Evolutionary conservation across 2,113 vertebrate species (phyloP).

Genomic region (Aphelocoma coerulescens): DNA sequence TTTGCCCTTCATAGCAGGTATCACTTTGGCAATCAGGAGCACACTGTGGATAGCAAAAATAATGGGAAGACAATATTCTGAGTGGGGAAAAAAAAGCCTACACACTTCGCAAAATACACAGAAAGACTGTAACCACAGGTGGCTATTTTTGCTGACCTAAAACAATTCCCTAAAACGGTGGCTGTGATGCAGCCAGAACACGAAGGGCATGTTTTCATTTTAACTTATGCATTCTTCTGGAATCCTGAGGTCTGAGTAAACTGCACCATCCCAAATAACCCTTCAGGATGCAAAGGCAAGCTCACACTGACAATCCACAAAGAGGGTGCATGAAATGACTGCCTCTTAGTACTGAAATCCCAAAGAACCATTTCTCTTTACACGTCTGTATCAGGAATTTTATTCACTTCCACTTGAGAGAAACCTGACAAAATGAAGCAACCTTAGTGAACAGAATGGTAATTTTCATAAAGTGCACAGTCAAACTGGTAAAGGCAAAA

Average conservation of each 20-base stretch:
- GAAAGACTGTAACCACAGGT: slow-evolving; percentile 39
- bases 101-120: neutral
- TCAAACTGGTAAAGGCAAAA: slow-evolving; percentile 69
- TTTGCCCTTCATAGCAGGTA: slow-evolving; percentile 42
- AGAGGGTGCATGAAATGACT: slow-evolving; percentile 4
- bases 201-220: slow-evolving; percentile 32
- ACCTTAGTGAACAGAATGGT: slow-evolving; percentile 24
- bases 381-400: slow-evolving; percentile 17
- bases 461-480: slow-evolving; percentile 66
- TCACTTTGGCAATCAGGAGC: slow-evolving; percentile 51
- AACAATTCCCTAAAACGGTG: slow-evolving; percentile 43
- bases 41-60: slow-evolving; percentile 27
- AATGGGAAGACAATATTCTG: slow-evolving; percentile 24
- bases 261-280: neutral
- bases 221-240: slow-evolving; percentile 36
- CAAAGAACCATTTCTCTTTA: slow-evolving; percentile 48
- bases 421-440: slow-evolving; percentile 58
- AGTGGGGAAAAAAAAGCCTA: neutral
- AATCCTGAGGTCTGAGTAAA: slow-evolving; percentile 59
- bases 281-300: slow-evolving; percentile 14
- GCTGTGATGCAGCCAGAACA: slow-evolving; percentile 13
- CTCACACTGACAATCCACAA: neutral
- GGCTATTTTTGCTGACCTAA: slow-evolving; percentile 59
- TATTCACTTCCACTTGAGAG: slow-evolving; percentile 55
- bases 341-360: slow-evolving; percentile 27